Evolutionary conservation across 2,888 invertebrate species (phyloP).

Genomic region (Caenorhabditis sinica): DNA sequence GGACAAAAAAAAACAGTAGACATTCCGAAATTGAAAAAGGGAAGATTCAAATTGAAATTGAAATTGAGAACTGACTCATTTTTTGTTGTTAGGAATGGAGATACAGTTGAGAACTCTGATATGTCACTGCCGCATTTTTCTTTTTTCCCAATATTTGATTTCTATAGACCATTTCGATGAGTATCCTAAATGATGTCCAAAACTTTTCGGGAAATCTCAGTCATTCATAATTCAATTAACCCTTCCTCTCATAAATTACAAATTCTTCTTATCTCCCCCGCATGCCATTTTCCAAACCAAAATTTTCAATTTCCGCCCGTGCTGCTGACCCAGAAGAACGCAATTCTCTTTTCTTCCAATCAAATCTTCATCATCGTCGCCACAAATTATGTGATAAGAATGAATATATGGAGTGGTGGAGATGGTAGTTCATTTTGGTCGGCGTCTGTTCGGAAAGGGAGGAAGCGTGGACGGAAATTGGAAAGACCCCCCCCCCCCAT

Average conservation of each 20-base stretch:
- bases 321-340: slow-evolving; percentile 25
- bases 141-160: too few species aligned
- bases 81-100: neutral
- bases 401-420: neutral
- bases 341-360: neutral
- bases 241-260: slow-evolving; percentile 34
- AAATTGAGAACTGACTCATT: slow-evolving; percentile 10
- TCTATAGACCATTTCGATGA: too few species aligned
- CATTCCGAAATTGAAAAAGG: too few species aligned
- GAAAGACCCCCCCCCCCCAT: too few species aligned
- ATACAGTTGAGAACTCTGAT: too few species aligned
- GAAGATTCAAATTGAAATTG: neutral
- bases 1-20: too few species aligned
- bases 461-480: too few species aligned
- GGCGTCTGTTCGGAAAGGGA: too few species aligned
- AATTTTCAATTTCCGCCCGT: slow-evolving; percentile 54
- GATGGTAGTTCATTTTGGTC: too few species aligned
- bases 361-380: slow-evolving; percentile 16
- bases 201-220: neutral
- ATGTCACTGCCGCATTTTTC: neutral
- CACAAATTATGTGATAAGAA: slow-evolving; percentile 37
- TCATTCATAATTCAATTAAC: slow-evolving; percentile 16
- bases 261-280: neutral
- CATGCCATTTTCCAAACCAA: neutral
- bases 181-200: neutral